A percentile compares a stretch with the other conserved stretches of the same genome.
These are phyloP conservation scores for Chanos chanos DNA, from an alignment of 2,797 vertebrate genomes.

Conservation along the genomic window DNA sequence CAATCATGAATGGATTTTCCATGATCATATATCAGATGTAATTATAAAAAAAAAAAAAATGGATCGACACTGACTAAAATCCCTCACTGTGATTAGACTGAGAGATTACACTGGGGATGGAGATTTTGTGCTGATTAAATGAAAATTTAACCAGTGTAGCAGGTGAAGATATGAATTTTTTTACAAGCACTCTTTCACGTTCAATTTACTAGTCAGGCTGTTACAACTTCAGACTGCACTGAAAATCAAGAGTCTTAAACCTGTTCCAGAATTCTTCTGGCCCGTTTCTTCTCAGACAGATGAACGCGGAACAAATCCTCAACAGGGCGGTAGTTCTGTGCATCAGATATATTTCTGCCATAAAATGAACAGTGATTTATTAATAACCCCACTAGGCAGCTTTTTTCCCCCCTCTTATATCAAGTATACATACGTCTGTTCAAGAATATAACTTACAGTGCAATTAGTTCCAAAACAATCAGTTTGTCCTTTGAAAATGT, in stretches of 20 bases:
- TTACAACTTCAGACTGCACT: not conserved
- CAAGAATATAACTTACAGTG: conserved; percentile 81
- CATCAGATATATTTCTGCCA: conserved; percentile 92
- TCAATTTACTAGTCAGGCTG: not conserved
- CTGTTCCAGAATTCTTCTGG: conserved; percentile 93
- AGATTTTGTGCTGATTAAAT: no score
- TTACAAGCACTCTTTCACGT: no score
- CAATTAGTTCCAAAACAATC: conserved; percentile 88
- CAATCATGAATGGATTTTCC: no score
- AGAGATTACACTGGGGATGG: no score
- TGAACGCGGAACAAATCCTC: conserved; percentile 94
- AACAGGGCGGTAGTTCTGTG: conserved; percentile 91
- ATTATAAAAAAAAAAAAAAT: no score
- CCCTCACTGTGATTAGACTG: no score
- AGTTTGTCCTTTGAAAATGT: conserved; percentile 97
- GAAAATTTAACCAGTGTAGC: no score
- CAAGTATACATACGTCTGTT: not conserved
- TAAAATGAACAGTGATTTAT: not conserved
- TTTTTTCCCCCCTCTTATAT: not conserved
- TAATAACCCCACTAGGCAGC: not conserved
- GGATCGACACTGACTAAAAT: no score
- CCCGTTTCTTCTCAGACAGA: conserved; percentile 91
- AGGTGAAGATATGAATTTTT: no score
- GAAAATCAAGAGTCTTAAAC: conserved; percentile 53
- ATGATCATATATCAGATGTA: no score